Conservation (phyloP, 1,140 invertebrate genomes). For the Scaptomyza graminum region DNA sequence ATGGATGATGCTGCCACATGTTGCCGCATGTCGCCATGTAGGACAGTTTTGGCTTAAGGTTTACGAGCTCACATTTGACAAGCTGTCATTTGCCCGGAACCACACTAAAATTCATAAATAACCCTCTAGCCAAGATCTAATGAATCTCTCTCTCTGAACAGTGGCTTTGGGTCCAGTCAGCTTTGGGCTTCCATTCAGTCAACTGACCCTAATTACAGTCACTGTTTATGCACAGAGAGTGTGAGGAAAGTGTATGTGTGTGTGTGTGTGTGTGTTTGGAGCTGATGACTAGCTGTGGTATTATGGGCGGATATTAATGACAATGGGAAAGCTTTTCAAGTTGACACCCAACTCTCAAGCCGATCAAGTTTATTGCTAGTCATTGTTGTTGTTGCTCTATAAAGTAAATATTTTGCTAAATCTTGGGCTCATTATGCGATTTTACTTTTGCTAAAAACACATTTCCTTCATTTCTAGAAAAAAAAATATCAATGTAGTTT, state of each 20-base stretch:
- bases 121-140: constrained; percentile 21
- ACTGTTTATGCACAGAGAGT: constrained; percentile 33
- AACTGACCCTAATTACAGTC: constrained; percentile 71
- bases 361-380: constrained; percentile 15
- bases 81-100: constrained; percentile 51
- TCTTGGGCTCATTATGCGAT: constrained; percentile 4
- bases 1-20: constrained; percentile 13
- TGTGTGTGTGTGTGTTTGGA: too few relatives aligned
- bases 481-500: too few relatives aligned
- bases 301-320: constrained; percentile 50
- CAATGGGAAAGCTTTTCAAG: constrained; percentile 37
- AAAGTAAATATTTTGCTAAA: constrained; percentile 3
- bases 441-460: neutral
- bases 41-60: constrained; percentile 41
- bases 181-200: constrained; percentile 30
- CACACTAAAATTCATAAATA: neutral
- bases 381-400: neutral
- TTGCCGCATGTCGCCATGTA: constrained; percentile 4
- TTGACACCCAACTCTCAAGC: constrained; percentile 47
- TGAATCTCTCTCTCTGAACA: constrained; percentile 17
- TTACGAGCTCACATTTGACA: constrained; percentile 46
- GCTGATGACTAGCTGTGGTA: constrained; percentile 42
- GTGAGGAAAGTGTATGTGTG: neutral
- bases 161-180: constrained; percentile 16
- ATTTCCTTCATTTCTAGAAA: too few relatives aligned